Evolutionary conservation across 2,797 vertebrate genomes (phyloP), one percentile per base, ranked within the genome.

Genomic region (Cercopithecus neglectus): DNA sequence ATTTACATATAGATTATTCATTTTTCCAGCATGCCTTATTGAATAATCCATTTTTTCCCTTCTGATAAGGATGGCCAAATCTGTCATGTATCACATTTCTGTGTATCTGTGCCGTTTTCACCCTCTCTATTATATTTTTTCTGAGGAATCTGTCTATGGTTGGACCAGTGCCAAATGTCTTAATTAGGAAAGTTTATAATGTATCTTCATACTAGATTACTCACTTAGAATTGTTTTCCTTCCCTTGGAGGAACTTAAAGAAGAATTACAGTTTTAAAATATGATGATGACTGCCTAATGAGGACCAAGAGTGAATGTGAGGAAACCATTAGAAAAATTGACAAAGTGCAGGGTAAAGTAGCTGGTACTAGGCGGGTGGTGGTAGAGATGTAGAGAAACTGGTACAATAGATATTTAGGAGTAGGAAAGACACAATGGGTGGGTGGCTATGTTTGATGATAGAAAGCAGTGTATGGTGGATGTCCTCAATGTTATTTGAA

Each of bases 331-430:
- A 22, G 17, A 79, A 76, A 85, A 75, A 53, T 26, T 16, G 33
- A 9, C 5, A 39, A 76, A 39, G 13, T 0, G 1, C 16, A 2
- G 39, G 2, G 1, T 59, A 30, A 72, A 57, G n/a, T 11, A 22
- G 3, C 22, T 26, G 5, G 46, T 8, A 33, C 22, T 0, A 14
- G 26, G 24, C 1, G 26, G 24, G 26, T 5, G 36, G 26, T 10
- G 30, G 3, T 55, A 2, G 33, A 50, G 9, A 41, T 7, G 7
- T 22, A 48, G 16, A 78, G 22, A 88, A 30, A 41, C 19, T 8
- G 48, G 17, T 12, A 17, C 7, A 48, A 16, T 0, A 9, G 16
- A 19, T 28, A 21, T 8, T 22, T 44, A 78, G 33, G 36, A 8
- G 24, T 4, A 30, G 10, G 33, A 30, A 1, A 46, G 36, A n/a